phyloP scores from a whole-genome alignment of 2,888 invertebrate species.

The Epinotia nisella region DNA sequence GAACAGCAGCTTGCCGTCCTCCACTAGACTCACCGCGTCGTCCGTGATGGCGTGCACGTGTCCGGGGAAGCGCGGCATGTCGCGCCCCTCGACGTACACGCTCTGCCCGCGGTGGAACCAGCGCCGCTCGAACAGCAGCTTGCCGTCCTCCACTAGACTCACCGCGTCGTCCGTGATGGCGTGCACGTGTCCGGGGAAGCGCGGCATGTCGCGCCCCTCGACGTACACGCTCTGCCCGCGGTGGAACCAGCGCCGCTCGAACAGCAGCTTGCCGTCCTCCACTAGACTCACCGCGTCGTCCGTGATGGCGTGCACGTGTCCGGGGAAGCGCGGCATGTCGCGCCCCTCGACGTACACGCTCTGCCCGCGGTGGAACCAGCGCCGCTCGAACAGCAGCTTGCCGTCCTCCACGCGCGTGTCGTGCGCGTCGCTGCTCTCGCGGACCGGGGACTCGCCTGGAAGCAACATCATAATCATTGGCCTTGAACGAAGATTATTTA shows the following conservation, averaged over 20 bases:
- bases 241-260: conserved; percentile 98
- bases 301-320: conserved; percentile 95
- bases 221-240: conserved; percentile 96
- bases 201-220: conserved; percentile 93
- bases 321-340: conserved; percentile 93
- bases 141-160: neutral
- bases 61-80: conserved; percentile 71
- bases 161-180: conserved; percentile 96
- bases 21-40: too few species aligned
- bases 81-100: too few species aligned
- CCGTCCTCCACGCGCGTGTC: conserved; percentile 98
- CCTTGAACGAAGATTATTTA: too few species aligned
- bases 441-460: conserved; percentile 75
- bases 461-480: conserved; percentile 3
- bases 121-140: too few species aligned
- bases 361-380: conserved; percentile 98
- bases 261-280: conserved; percentile 93
- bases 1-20: conserved; percentile 85
- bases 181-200: conserved; percentile 95
- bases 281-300: conserved; percentile 89
- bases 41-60: too few species aligned
- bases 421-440: conserved; percentile 76
- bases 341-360: conserved; percentile 96
- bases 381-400: conserved; percentile 95
- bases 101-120: too few species aligned